Conservation (phyloP, 2,888 invertebrate species). For the Lamellibrachia columna region DNA sequence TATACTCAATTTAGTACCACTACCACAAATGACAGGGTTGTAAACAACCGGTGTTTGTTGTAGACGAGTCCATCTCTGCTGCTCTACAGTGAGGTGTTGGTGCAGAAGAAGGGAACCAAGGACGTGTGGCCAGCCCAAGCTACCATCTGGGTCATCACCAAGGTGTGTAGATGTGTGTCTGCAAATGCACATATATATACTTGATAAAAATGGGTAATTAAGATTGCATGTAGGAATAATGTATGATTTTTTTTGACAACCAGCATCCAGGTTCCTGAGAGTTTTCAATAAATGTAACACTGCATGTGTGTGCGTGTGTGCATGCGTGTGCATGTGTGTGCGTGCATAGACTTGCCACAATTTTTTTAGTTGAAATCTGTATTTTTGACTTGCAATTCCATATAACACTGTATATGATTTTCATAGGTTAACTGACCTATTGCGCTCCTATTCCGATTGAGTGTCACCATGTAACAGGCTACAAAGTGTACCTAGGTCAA, state of each 20-base stretch:
- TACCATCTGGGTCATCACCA: conserved; percentile 60
- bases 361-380: no score
- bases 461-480: no score
- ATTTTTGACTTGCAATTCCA: no score
- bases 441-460: no score
- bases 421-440: no score
- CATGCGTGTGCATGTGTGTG: no score
- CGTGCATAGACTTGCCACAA: background rate
- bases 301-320: no score
- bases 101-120: conserved; percentile 51
- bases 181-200: background rate
- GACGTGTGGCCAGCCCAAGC: conserved; percentile 52
- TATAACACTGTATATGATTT: no score
- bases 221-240: no score
- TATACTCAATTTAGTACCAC: background rate
- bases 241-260: no score
- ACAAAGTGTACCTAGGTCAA: no score
- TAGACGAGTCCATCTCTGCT: conserved; percentile 31
- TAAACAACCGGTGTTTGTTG: background rate
- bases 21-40: background rate
- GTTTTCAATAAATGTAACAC: background rate
- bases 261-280: no score
- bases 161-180: conserved; percentile 48
- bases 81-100: conserved; percentile 54
- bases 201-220: background rate